These are phyloP conservation scores for Drosophila bocqueti DNA, from an alignment of 1,140 invertebrate species.

Conservation along the genomic window DNA sequence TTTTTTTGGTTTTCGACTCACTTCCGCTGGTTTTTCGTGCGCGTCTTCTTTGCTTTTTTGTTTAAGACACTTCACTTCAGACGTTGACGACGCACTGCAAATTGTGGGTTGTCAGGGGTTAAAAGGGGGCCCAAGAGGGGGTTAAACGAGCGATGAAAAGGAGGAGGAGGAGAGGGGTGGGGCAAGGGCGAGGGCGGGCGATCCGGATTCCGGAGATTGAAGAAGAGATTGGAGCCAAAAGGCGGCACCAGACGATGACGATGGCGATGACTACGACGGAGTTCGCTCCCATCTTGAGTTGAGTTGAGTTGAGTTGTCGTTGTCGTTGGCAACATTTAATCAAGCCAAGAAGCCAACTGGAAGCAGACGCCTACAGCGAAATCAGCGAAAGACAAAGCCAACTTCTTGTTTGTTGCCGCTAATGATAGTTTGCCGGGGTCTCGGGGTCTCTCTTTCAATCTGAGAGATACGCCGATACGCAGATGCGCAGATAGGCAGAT, in stretches of 20 bases:
- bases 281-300: conserved; percentile 19
- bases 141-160: background rate
- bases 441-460: conserved; percentile 12
- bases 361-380: conserved; percentile 56
- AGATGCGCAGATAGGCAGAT: conserved; percentile 20
- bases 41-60: conserved; percentile 26
- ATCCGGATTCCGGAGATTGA: conserved; percentile 34
- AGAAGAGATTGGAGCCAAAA: conserved; percentile 61
- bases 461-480: conserved; percentile 21
- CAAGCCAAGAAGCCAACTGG: conserved; percentile 78
- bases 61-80: conserved; percentile 60
- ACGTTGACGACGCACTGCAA: conserved; percentile 66
- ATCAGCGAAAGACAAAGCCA: conserved; percentile 58
- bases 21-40: conserved; percentile 62
- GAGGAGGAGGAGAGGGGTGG: background rate
- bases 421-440: conserved; percentile 62
- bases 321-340: conserved; percentile 81
- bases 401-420: conserved; percentile 55
- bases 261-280: conserved; percentile 4
- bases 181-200: conserved; percentile 13
- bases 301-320: conserved; percentile 28
- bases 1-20: conserved; percentile 33
- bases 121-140: conserved; percentile 6
- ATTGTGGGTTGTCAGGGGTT: conserved; percentile 44
- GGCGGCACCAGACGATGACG: conserved; percentile 53